Evolutionary conservation across 1,140 invertebrate genomes (phyloP).

Genomic region (Cydia pomonella): DNA sequence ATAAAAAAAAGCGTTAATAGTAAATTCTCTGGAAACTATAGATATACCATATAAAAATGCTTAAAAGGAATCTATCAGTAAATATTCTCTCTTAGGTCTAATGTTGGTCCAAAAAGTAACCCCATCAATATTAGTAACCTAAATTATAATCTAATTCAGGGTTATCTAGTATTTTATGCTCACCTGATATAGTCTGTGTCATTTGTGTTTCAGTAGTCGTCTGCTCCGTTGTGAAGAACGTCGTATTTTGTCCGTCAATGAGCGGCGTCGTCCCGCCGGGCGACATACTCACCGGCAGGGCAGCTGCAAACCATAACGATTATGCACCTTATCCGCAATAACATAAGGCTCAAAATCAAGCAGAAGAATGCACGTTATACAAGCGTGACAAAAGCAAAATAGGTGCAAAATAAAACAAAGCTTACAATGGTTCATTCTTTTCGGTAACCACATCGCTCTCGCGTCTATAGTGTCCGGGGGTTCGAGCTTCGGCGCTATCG

Average conservation of each 20-base stretch:
- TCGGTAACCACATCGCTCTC: slow-evolving; percentile 81
- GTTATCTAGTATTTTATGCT: too few relatives aligned
- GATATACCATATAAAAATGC: too few relatives aligned
- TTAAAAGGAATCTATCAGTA: too few relatives aligned
- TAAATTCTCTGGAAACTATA: too few relatives aligned
- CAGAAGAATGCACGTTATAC: slow-evolving; percentile 40
- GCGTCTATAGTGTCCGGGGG: slow-evolving; percentile 78
- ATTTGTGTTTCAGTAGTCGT: slow-evolving; percentile 68
- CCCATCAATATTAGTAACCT: too few relatives aligned
- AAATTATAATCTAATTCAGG: too few relatives aligned
- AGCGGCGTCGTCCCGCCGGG: slow-evolving; percentile 68
- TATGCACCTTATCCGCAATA: slow-evolving; percentile 36
- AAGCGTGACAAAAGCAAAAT: slow-evolving; percentile 37
- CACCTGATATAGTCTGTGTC: slow-evolving; percentile 68
- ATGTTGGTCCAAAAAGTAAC: too few relatives aligned
- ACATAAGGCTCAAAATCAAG: slow-evolving; percentile 36
- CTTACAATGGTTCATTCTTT: slow-evolving; percentile 85
- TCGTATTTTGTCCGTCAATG: slow-evolving; percentile 61
- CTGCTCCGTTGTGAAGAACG: slow-evolving; percentile 67
- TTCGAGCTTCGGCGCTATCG: slow-evolving; percentile 73
- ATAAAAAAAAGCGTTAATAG: too few relatives aligned
- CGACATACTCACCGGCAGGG: slow-evolving; percentile 72
- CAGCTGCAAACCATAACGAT: slow-evolving; percentile 57
- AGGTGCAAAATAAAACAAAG: slow-evolving; percentile 65
- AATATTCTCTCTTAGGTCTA: too few relatives aligned